Evolutionary conservation across 92 coral and sea anemone genomes (phyloP).

Genomic region (Epizoanthus ramosus): DNA sequence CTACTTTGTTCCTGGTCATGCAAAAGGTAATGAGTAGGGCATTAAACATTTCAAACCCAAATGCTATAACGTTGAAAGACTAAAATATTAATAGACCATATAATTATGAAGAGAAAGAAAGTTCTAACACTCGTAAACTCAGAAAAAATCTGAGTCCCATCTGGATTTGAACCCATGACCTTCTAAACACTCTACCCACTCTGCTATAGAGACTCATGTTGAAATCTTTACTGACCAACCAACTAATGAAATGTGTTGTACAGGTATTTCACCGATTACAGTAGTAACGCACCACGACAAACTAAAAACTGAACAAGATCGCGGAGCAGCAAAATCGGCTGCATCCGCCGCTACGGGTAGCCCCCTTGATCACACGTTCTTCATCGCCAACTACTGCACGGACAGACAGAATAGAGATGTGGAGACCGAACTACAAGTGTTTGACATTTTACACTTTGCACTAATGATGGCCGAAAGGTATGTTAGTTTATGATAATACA

Average conservation of each 20-base stretch:
- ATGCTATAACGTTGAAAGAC: no score
- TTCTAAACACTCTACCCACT: no score
- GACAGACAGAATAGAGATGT: constrained; percentile 45
- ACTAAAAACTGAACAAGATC: constrained; percentile 30
- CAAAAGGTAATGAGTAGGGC: no score
- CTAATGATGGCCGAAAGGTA: constrained; percentile 61
- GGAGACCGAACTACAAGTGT: constrained; percentile 58
- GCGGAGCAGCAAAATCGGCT: constrained; percentile 38
- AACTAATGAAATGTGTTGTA: not conserved
- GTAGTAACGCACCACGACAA: constrained; percentile 66
- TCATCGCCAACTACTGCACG: constrained; percentile 68
- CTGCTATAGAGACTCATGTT: no score
- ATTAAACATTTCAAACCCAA: no score
- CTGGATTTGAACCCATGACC: no score
- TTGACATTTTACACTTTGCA: constrained; percentile 63
- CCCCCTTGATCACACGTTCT: constrained; percentile 57
- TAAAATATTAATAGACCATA: no score
- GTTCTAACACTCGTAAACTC: no score
- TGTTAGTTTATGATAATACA: not conserved
- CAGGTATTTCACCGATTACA: constrained; percentile 69
- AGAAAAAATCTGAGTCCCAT: no score
- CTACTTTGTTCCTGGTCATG: no score
- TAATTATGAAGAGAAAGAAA: no score
- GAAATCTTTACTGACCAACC: not conserved
- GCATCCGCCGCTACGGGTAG: constrained; percentile 80